Conservation (phyloP, 35 echinoderm and acorn worm genomes). For the Nesometra sesokonis region DNA sequence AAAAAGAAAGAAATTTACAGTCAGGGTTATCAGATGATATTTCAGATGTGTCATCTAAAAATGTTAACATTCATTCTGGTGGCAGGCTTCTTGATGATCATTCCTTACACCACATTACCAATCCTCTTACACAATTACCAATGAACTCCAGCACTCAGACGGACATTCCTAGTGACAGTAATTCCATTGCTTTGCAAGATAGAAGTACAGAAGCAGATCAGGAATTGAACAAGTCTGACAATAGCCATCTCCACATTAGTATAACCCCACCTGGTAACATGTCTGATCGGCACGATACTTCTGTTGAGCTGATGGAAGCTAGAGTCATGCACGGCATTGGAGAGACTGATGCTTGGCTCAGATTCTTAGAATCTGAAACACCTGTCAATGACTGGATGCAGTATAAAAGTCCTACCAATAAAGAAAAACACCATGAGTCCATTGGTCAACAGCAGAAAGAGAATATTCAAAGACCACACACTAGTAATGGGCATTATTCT, state of each 20-base stretch:
- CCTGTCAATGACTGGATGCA: constrained; percentile 58
- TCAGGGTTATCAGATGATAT: no score
- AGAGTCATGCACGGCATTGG: constrained; percentile 93
- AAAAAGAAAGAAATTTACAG: no score
- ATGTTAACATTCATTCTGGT: not conserved
- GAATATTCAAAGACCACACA: not conserved
- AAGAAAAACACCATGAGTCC: not conserved
- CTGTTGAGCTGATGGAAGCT: constrained; percentile 88
- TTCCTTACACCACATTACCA: not conserved
- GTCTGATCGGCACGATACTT: constrained; percentile 59
- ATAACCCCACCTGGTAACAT: constrained; percentile 22
- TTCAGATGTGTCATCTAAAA: not conserved
- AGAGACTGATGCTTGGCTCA: constrained; percentile 86
- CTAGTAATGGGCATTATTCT: not conserved
- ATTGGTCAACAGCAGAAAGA: not conserved
- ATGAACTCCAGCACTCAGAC: not conserved
- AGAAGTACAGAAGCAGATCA: not conserved
- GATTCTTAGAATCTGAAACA: constrained; percentile 63
- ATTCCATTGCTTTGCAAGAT: not conserved
- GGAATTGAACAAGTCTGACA: not conserved
- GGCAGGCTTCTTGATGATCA: not conserved
- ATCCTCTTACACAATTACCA: no score
- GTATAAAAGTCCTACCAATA: not conserved
- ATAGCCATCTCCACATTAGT: constrained; percentile 1
- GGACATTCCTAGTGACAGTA: not conserved